phyloP scores from a whole-genome alignment of 2,113 vertebrate species.

The Uropsilus gracilis region DNA sequence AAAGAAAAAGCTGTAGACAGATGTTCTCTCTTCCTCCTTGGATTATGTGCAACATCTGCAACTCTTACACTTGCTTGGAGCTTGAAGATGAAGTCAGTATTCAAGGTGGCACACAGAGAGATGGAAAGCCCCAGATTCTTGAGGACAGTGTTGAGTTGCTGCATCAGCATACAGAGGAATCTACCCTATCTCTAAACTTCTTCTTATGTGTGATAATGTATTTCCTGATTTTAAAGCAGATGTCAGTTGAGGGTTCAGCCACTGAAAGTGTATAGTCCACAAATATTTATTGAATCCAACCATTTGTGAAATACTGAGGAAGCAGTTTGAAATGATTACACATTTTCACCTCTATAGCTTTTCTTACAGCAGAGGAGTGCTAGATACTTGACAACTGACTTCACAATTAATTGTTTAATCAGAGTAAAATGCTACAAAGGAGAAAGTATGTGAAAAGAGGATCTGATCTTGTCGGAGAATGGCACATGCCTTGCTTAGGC shows the following conservation, averaged over 20 bases:
- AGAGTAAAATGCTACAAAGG: not conserved
- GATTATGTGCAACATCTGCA: not conserved
- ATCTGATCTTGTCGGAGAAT: not conserved
- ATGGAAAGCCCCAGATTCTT: constrained; percentile 5
- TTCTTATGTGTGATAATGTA: not conserved
- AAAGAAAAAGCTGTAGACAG: not conserved
- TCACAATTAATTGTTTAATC: constrained; percentile 22
- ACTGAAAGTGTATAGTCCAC: not conserved
- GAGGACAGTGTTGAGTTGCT: not conserved
- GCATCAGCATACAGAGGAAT: not conserved
- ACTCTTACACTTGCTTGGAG: not conserved
- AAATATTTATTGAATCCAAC: constrained; percentile 23
- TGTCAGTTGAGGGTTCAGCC: not conserved
- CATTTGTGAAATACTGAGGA: not conserved
- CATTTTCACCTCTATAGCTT: not conserved
- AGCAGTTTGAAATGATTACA: constrained; percentile 38
- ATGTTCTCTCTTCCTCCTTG: not conserved
- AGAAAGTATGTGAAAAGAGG: not conserved
- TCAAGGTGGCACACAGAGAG: not conserved
- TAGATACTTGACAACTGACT: constrained; percentile 15
- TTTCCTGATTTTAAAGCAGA: constrained; percentile 18
- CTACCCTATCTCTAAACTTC: not conserved
- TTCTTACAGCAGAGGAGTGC: not conserved
- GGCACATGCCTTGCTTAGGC: not conserved
- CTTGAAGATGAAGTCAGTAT: not conserved